Conservation (phyloP, 2,113 vertebrate genomes). For the Talpa occidentalis region DNA sequence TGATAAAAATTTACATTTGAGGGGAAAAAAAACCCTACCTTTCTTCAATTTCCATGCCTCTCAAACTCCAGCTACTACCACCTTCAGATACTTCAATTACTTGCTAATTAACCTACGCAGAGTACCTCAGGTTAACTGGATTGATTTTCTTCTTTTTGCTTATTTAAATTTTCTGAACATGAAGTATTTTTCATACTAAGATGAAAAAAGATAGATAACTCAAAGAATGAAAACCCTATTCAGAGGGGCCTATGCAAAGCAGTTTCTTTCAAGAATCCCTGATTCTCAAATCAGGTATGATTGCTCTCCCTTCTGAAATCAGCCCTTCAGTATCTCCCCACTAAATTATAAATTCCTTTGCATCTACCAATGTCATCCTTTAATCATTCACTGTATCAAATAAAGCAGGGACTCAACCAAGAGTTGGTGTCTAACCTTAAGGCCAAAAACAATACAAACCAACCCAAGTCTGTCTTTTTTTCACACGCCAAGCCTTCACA, state of each 20-base stretch:
- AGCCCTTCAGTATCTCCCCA: neutral
- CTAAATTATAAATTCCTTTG: slow-evolving; percentile 7
- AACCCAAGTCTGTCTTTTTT: neutral
- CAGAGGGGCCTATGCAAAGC: neutral
- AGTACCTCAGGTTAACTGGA: neutral
- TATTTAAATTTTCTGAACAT: neutral
- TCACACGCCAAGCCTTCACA: neutral
- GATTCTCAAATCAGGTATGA: neutral
- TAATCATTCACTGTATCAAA: neutral
- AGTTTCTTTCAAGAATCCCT: slow-evolving; percentile 3
- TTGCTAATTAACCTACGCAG: neutral
- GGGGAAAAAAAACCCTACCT: neutral
- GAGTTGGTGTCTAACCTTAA: neutral
- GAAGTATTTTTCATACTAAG: neutral
- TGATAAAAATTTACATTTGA: neutral
- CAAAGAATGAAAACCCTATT: neutral
- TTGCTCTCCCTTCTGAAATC: neutral
- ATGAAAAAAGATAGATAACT: neutral
- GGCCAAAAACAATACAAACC: neutral
- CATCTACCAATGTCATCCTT: neutral
- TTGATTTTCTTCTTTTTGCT: neutral
- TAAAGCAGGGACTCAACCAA: neutral
- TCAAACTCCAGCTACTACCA: neutral
- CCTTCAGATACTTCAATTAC: neutral
- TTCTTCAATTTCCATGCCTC: neutral